phyloP scores from a whole-genome alignment of 92 coral and sea anemone genomes.

The Plumapathes pennacea region DNA sequence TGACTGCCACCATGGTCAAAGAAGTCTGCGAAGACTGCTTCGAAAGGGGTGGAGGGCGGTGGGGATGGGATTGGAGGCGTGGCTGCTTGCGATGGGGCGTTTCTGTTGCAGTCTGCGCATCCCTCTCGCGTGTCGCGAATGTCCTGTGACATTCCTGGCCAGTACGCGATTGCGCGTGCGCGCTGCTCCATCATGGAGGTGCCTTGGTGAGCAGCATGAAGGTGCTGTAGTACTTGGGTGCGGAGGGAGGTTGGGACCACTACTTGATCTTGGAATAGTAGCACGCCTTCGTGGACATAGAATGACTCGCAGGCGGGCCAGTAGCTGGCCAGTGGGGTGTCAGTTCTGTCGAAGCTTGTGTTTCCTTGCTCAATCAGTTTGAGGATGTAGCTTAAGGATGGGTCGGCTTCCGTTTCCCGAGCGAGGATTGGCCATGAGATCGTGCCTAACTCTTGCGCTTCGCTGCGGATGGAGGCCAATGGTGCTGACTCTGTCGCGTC shows the following conservation, averaged over 20 bases:
- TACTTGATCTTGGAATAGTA: too few species aligned
- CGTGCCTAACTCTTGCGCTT: background rate
- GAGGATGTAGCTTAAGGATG: background rate
- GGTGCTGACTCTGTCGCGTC: background rate
- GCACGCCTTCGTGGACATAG: too few species aligned
- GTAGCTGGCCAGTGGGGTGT: background rate
- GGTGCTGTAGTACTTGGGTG: too few species aligned
- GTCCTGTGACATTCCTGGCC: conserved; percentile 42
- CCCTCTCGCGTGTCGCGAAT: conserved; percentile 20
- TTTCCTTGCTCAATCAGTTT: background rate
- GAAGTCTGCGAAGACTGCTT: conserved; percentile 46
- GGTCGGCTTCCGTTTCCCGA: background rate
- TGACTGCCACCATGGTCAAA: conserved; percentile 49
- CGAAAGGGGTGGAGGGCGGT: conserved; percentile 44
- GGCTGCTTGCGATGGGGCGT: conserved; percentile 39
- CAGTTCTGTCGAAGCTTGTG: background rate
- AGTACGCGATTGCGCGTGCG: conserved; percentile 17
- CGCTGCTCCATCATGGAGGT: conserved; percentile 10
- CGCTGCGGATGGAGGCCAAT: background rate
- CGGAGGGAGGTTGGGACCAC: too few species aligned
- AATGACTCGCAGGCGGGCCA: background rate
- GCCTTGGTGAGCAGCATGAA: conserved; percentile 7
- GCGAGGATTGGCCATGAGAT: too few species aligned
- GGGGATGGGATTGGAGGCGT: conserved; percentile 33
- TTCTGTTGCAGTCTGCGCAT: conserved; percentile 46